phyloP scores from a whole-genome alignment of 2,113 vertebrate genomes.

The Nesoenas mayeri region DNA sequence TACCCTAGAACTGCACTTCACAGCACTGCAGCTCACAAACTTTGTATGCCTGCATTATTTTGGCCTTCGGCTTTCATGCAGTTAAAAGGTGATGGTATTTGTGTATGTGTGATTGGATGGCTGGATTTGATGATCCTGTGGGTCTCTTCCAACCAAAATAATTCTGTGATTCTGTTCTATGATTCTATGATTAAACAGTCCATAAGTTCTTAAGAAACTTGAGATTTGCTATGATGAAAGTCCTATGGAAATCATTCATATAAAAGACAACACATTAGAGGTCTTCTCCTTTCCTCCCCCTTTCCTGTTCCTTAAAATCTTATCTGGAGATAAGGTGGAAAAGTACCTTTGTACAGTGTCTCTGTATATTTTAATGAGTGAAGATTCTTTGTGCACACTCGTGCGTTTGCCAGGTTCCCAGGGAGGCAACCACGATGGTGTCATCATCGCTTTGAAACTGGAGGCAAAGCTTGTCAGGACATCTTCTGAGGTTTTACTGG shows the following conservation, averaged over 20 bases:
- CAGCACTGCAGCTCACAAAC: neutral
- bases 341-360: neutral
- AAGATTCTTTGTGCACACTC: neutral
- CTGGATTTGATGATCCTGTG: too few relatives aligned
- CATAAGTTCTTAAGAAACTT: neutral
- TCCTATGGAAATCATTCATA: neutral
- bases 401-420: conserved; percentile 29
- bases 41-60: accelerated
- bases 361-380: neutral
- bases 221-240: neutral
- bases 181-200: neutral
- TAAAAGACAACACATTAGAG: neutral
- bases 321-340: neutral
- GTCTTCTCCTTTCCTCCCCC: neutral
- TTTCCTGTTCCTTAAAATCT: neutral
- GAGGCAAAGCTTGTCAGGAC: conserved; percentile 41
- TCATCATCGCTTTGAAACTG: conserved; percentile 34
- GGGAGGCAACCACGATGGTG: neutral
- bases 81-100: neutral
- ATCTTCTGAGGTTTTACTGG: conserved; percentile 50
- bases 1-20: neutral
- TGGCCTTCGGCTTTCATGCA: neutral
- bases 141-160: too few relatives aligned
- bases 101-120: neutral
- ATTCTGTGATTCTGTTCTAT: too few relatives aligned